These are phyloP conservation scores for Tragulus kanchil DNA, from an alignment of 2,113 vertebrate species.

Conservation along the genomic window DNA sequence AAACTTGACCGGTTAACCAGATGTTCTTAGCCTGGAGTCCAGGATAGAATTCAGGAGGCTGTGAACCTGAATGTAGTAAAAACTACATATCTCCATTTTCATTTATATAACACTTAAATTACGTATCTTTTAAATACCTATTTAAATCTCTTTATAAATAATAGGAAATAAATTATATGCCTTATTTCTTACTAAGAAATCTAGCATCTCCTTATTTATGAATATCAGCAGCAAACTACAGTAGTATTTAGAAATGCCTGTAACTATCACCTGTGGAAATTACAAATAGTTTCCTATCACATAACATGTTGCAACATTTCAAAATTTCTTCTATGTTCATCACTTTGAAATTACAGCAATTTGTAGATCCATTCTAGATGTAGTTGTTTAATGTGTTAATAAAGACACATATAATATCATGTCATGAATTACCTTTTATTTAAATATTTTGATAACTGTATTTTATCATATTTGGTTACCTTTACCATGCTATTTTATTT, in stretches of 20 bases:
- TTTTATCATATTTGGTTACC: slow-evolving; percentile 2
- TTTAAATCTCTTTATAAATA: background rate
- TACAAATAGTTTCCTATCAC: slow-evolving; percentile 32
- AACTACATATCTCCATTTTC: background rate
- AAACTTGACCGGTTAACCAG: no score
- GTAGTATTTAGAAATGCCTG: background rate
- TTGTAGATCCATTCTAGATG: background rate
- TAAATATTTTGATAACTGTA: background rate
- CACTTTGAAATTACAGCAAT: background rate
- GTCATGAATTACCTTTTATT: slow-evolving; percentile 29
- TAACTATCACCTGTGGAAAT: background rate
- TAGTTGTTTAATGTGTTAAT: background rate
- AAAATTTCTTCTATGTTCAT: slow-evolving; percentile 2
- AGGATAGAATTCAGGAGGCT: background rate
- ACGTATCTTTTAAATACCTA: background rate
- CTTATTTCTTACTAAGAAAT: slow-evolving; percentile 22
- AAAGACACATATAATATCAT: background rate
- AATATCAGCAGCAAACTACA: background rate
- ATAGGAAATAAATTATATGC: background rate
- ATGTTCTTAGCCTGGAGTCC: background rate
- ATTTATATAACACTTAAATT: background rate
- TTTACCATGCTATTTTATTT: slow-evolving; percentile 9
- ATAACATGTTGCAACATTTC: background rate
- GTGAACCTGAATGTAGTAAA: background rate
- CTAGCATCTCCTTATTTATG: background rate